phyloP scores from a whole-genome alignment of 2,797 vertebrate genomes.

The Todus mexicanus region DNA sequence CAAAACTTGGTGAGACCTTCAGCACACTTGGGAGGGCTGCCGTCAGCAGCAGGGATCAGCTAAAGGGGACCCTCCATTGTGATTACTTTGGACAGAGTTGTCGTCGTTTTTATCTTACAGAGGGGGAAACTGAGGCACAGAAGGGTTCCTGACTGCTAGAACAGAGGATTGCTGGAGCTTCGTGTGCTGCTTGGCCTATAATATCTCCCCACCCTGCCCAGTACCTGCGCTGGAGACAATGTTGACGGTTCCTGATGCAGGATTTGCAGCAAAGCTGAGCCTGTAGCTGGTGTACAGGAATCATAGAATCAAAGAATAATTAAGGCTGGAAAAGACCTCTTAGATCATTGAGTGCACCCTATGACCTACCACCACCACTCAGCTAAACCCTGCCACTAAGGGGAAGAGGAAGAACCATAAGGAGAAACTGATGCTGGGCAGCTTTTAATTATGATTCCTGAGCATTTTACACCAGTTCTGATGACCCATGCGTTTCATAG shows the following conservation, averaged over 20 bases:
- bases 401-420: background rate
- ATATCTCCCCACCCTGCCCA: background rate
- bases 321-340: too few relatives aligned
- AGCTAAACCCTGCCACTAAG: too few relatives aligned
- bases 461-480: background rate
- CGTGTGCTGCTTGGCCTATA: background rate
- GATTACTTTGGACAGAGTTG: background rate
- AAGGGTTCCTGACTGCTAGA: background rate
- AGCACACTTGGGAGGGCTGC: background rate
- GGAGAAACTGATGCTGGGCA: background rate
- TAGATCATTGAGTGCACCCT: too few relatives aligned
- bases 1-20: background rate
- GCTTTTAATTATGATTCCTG: background rate
- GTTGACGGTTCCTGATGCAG: background rate
- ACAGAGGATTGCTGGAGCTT: background rate
- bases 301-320: too few relatives aligned
- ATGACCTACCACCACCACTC: too few relatives aligned
- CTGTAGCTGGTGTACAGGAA: background rate
- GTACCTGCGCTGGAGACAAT: background rate
- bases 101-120: rapidly evolving
- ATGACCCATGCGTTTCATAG: background rate
- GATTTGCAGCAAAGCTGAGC: background rate
- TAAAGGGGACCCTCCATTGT: background rate
- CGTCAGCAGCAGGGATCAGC: background rate
- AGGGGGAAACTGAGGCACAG: background rate